Evolutionary conservation across 2,888 invertebrate species (phyloP).

Genomic region (Ennomos erosarius): DNA sequence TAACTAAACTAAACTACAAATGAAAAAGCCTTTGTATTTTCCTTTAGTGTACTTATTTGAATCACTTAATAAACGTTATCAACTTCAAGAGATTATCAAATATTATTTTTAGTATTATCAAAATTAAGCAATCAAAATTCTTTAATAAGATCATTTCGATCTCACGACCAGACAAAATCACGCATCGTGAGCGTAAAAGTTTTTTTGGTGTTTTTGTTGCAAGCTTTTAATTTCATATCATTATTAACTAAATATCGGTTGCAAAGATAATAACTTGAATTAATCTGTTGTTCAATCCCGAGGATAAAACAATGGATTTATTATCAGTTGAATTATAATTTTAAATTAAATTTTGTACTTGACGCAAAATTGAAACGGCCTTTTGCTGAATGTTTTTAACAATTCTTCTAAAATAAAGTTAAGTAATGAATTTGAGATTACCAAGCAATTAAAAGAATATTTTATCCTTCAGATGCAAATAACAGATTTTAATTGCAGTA

Average conservation of each 20-base stretch:
- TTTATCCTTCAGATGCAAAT: too few relatives aligned
- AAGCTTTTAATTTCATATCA: slow-evolving; percentile 11
- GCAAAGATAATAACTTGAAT: slow-evolving; percentile 3
- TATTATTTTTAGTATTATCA: too few relatives aligned
- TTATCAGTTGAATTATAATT: slow-evolving; percentile 25
- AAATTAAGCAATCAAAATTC: slow-evolving; percentile 7
- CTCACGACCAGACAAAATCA: not conserved
- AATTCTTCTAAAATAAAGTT: too few relatives aligned
- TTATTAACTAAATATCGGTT: slow-evolving; percentile 2
- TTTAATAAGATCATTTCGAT: not conserved
- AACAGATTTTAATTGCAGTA: too few relatives aligned
- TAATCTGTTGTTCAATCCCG: too few relatives aligned
- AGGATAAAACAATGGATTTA: slow-evolving; percentile 18
- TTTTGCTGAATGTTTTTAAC: not conserved
- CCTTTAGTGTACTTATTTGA: too few relatives aligned
- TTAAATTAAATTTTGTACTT: slow-evolving; percentile 8
- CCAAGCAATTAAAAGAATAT: too few relatives aligned
- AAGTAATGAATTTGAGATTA: too few relatives aligned
- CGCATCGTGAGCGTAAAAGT: slow-evolving; percentile 6
- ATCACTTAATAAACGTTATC: too few relatives aligned
- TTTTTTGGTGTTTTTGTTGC: not conserved
- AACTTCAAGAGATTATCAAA: too few relatives aligned
- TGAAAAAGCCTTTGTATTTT: too few relatives aligned
- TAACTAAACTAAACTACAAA: too few relatives aligned
- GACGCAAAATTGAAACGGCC: slow-evolving; percentile 6